Percentiles rank a stretch among this genome's conserved stretches.
phyloP scores from a whole-genome alignment of 1,140 invertebrate species.

The Hyles euphorbiae region DNA sequence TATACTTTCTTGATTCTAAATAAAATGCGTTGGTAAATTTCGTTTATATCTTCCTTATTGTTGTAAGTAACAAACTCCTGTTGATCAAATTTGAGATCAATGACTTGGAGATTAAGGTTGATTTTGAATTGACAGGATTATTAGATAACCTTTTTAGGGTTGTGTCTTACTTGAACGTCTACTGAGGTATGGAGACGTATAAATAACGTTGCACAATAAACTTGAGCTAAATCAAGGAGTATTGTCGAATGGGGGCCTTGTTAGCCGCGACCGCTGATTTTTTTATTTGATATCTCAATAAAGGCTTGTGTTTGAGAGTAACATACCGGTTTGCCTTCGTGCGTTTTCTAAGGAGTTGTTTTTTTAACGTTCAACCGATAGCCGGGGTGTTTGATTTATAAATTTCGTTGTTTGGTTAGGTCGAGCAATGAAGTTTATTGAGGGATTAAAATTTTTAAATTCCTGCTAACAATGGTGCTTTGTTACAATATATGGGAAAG shows the following conservation, averaged over 20 bases:
- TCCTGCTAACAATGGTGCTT: conserved; percentile 9
- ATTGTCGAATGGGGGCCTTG: conserved; percentile 59
- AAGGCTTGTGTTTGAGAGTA: conserved; percentile 46
- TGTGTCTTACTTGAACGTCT: conserved; percentile 40
- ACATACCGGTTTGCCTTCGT: conserved; percentile 36
- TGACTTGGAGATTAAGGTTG: conserved; percentile 12
- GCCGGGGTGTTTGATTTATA: conserved; percentile 57
- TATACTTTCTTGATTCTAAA: conserved; percentile 57
- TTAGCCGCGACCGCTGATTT: conserved; percentile 66
- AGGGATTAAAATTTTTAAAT: conserved; percentile 26
- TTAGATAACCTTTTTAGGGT: conserved; percentile 10
- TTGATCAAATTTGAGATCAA: conserved; percentile 7
- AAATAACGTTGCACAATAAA: conserved; percentile 68
- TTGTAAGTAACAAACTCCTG: background rate
- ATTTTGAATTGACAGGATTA: conserved; percentile 10
- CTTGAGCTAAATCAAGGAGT: conserved; percentile 64
- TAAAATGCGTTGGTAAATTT: conserved; percentile 62
- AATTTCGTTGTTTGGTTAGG: conserved; percentile 53
- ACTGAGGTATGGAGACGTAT: conserved; percentile 52
- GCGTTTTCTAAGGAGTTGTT: conserved; percentile 42
- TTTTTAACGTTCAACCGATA: conserved; percentile 22
- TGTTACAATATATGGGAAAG: too few species aligned
- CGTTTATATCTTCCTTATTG: conserved; percentile 4
- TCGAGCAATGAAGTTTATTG: conserved; percentile 43
- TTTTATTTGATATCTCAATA: conserved; percentile 72